Conservation (phyloP, 2,888 invertebrate species). For the Phalera bucephala region DNA sequence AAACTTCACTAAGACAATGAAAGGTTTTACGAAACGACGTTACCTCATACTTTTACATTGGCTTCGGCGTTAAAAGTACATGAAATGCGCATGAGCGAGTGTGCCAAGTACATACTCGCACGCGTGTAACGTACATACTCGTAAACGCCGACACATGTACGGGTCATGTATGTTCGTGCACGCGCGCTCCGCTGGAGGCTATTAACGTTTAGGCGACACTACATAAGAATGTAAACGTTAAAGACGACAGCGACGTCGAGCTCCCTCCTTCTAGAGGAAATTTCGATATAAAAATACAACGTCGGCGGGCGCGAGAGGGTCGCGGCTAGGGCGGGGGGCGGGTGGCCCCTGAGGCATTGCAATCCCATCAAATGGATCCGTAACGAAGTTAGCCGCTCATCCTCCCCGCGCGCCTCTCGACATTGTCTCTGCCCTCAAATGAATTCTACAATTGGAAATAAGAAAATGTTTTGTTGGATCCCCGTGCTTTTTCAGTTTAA, state of each 20-base stretch:
- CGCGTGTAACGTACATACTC: slow-evolving; percentile 22
- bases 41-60: slow-evolving; percentile 63
- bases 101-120: slow-evolving; percentile 11
- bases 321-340: slow-evolving; percentile 38
- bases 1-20: slow-evolving; percentile 62
- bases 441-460: slow-evolving; percentile 84
- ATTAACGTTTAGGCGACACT: slow-evolving; percentile 80
- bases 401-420: slow-evolving; percentile 81
- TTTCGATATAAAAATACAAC: slow-evolving; percentile 83
- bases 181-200: slow-evolving; percentile 69
- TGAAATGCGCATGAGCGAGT: slow-evolving; percentile 54
- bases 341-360: slow-evolving; percentile 81
- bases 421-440: slow-evolving; percentile 84
- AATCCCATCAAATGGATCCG: slow-evolving; percentile 91
- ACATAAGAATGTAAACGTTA: slow-evolving; percentile 83
- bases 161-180: slow-evolving; percentile 39
- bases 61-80: slow-evolving; percentile 67
- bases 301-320: slow-evolving; percentile 54
- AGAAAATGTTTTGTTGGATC: slow-evolving; percentile 83
- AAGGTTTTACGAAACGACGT: slow-evolving; percentile 66
- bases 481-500: slow-evolving; percentile 79
- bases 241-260: slow-evolving; percentile 74
- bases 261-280: slow-evolving; percentile 76
- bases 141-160: slow-evolving; percentile 12
- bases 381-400: slow-evolving; percentile 88